Conservation (phyloP, 1,140 invertebrate genomes). For the Scaptomyza pallida region DNA sequence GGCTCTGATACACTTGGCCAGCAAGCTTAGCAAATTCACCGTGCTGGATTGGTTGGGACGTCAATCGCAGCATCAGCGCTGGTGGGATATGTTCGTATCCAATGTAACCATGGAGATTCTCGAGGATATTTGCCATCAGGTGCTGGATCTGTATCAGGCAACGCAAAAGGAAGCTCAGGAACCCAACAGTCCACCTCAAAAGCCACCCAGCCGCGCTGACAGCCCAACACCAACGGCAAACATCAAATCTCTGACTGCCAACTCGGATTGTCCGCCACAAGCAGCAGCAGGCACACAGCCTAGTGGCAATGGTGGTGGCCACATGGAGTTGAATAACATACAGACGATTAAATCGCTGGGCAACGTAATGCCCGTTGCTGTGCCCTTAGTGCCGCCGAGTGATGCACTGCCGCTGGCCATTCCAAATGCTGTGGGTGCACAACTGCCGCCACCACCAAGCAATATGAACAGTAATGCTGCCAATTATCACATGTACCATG, state of each 20-base stretch:
- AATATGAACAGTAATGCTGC: conserved; percentile 28
- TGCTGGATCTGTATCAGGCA: conserved; percentile 92
- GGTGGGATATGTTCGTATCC: conserved; percentile 98
- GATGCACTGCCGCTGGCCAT: conserved; percentile 64
- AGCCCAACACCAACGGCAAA: conserved; percentile 54
- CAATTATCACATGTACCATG: conserved; percentile 64
- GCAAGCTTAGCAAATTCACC: conserved; percentile 98
- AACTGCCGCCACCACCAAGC: conserved; percentile 24
- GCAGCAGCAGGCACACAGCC: conserved; percentile 24
- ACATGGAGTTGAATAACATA: conserved; percentile 57
- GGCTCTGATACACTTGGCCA: conserved; percentile 98
- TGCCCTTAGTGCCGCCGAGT: conserved; percentile 36
- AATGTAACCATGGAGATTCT: conserved; percentile 97
- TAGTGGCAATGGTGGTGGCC: conserved; percentile 48
- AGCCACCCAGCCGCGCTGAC: conserved; percentile 84
- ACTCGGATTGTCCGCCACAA: conserved; percentile 15
- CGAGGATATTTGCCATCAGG: conserved; percentile 99
- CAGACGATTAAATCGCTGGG: conserved; percentile 64
- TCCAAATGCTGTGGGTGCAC: conserved; percentile 13
- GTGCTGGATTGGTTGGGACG: conserved; percentile 96
- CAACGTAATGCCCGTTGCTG: conserved; percentile 39
- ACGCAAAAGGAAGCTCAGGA: conserved; percentile 85
- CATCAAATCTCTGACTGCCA: background rate
- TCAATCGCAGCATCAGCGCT: conserved; percentile 91
- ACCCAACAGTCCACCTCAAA: conserved; percentile 87